Conservation (phyloP, 30 jellyfish, hydroid and myxozoan species). For the Clytia hemisphaerica region DNA sequence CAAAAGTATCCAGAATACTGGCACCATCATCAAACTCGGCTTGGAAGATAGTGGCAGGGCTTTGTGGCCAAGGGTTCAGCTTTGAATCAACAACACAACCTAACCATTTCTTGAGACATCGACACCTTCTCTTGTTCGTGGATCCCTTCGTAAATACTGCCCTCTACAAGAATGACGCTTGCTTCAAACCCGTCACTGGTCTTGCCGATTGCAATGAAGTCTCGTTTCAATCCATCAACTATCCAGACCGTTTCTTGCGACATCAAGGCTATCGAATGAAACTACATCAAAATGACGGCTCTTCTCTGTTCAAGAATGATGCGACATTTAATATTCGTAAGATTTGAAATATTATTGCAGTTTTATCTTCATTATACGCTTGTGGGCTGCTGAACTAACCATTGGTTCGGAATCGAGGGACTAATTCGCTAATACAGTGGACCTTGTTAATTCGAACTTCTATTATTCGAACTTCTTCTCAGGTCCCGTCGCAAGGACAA, state of each 20-base stretch:
- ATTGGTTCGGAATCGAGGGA: no score
- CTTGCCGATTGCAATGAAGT: background rate
- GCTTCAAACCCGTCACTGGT: constrained; percentile 6
- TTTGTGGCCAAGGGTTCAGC: constrained; percentile 24
- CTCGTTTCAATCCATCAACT: constrained; percentile 15
- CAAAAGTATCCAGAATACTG: no score
- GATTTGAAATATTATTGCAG: no score
- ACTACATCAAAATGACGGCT: background rate
- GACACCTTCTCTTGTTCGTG: background rate
- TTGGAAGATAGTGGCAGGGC: constrained; percentile 16
- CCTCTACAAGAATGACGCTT: constrained; percentile 15
- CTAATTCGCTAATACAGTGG: no score
- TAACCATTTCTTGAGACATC: constrained; percentile 13
- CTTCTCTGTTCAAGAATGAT: constrained; percentile 1
- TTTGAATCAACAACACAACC: constrained; percentile 3
- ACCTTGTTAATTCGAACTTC: no score
- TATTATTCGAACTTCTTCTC: no score
- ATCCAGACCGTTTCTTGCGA: constrained; percentile 6
- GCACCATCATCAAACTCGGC: no score
- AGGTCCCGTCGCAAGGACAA: no score
- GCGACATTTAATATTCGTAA: no score
- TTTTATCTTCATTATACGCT: no score
- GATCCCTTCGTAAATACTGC: background rate
- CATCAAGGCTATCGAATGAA: background rate
- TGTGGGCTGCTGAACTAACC: no score